Base-by-base conservation (phyloP, 2,797 vertebrate genomes). In the Channallabes apus region DNA sequence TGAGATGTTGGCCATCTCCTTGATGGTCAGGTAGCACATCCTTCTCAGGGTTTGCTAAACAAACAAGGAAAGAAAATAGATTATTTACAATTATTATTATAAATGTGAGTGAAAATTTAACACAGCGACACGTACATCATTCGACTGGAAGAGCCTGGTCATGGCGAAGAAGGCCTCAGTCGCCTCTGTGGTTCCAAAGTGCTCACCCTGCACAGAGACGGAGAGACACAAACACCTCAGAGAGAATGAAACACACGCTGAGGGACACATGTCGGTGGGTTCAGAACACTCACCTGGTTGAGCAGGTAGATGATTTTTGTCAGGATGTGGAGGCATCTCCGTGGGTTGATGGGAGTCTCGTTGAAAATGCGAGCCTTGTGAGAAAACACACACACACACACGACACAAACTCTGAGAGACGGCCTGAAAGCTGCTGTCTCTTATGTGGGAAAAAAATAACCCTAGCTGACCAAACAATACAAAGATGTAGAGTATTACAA, bases 1-100 rank as follows among this genome's bases (percentile, higher is more conserved):
- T 5, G 98, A 99, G 90, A 99, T 99, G 89, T 97, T 99, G 71
- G 98, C 98, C 98, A 99, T 99, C 94, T 99, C 98, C 88, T 99
- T 99, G 91, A 99, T 99, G 0, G 98, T 99, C 58, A 99, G 93
- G 91, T 99, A 99, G 88, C 98, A 99, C 98, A 99, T 99, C 89
- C 98, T 96, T 85, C 98, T 94, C 83, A 99, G 91, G 38, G 97
- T 99, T 99, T 99, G 98, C 98, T 99, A 90, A 29, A 85, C 2
- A 27, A 9, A 80, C 32, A 35, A 59, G 20, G 38, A 3, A 58
- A 29, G 32, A 5, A 58, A 62, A 14, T 11, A 8, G 15, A 51
- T 14, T 17, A 29, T 32, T 59, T 73, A 22, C 35, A 27, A 17
- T 27, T 46, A n/a, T 54, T 29, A 76, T 38, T 35, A n/a, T 17